Conservation (phyloP, 2,797 vertebrate species). For the Chelon labrosus region DNA sequence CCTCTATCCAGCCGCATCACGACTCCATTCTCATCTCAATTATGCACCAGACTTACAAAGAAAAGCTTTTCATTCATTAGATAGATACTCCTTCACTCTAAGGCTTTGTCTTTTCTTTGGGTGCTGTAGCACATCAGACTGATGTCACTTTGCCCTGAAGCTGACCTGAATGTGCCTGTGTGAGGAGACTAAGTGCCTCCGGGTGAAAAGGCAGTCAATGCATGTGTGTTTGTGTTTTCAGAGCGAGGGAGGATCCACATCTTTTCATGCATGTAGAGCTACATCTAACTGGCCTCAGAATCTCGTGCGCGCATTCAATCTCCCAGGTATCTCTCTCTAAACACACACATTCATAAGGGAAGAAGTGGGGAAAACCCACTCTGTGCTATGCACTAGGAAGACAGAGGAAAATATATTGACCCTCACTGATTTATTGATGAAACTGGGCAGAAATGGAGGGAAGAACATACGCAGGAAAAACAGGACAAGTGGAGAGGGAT, state of each 20-base stretch:
- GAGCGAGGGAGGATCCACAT: constrained; percentile 7
- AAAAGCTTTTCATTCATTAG: too few species aligned
- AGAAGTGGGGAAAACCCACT: constrained; percentile 7
- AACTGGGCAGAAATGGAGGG: constrained; percentile 19
- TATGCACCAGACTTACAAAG: too few species aligned
- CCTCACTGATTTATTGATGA: constrained; percentile 67
- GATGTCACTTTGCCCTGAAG: constrained; percentile 17
- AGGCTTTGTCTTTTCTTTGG: neutral
- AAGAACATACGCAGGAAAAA: neutral
- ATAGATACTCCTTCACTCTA: too few species aligned
- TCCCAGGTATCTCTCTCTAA: neutral
- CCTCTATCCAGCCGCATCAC: too few species aligned
- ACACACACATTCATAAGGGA: neutral
- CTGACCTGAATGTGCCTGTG: constrained; percentile 38
- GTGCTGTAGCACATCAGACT: neutral
- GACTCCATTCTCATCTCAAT: too few species aligned
- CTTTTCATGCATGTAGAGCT: constrained; percentile 25
- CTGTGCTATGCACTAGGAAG: constrained; percentile 1
- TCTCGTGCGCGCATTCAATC: neutral
- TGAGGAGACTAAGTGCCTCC: constrained; percentile 23
- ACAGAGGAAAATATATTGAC: constrained; percentile 34
- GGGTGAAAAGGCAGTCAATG: constrained; percentile 24
- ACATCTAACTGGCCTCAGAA: constrained; percentile 17
- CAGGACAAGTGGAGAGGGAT: neutral
- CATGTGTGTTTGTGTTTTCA: constrained; percentile 6